Evolutionary conservation across 2,113 vertebrate species (phyloP).

Genomic region (Oryzias curvinotus): DNA sequence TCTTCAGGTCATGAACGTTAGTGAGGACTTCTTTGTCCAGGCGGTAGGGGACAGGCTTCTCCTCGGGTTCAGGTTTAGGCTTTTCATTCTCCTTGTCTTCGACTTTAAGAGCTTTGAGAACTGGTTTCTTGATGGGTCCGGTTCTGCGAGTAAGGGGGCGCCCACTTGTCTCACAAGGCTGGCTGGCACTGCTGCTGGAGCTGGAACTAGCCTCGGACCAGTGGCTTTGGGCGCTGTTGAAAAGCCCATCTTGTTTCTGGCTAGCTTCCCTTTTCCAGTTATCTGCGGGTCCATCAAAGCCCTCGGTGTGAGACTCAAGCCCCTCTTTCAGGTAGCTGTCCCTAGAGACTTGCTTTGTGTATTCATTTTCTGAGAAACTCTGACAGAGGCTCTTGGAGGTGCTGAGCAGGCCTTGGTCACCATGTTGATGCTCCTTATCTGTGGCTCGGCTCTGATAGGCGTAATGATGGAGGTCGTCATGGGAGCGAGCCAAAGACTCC

Average conservation of each 20-base stretch:
- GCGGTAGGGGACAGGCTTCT: slow-evolving; percentile 72
- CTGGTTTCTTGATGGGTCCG: slow-evolving; percentile 95
- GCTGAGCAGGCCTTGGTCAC: slow-evolving; percentile 74
- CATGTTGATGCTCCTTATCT: slow-evolving; percentile 71
- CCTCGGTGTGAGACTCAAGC: slow-evolving; percentile 59
- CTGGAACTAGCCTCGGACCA: slow-evolving; percentile 82
- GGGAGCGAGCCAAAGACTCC: slow-evolving; percentile 72
- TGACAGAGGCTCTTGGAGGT: slow-evolving; percentile 74
- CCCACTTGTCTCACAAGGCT: slow-evolving; percentile 82
- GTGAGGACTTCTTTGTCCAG: slow-evolving; percentile 80
- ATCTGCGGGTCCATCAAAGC: slow-evolving; percentile 76
- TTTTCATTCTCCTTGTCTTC: slow-evolving; percentile 96
- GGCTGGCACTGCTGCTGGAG: slow-evolving; percentile 67
- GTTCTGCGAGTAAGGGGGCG: slow-evolving; percentile 84
- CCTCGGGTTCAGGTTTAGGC: slow-evolving; percentile 87
- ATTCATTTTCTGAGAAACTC: slow-evolving; percentile 74
- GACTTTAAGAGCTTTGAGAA: slow-evolving; percentile 96
- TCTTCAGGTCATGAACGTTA: slow-evolving; percentile 79
- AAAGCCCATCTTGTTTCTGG: slow-evolving; percentile 70
- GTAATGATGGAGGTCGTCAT: slow-evolving; percentile 64
- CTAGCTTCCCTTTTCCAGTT: slow-evolving; percentile 86
- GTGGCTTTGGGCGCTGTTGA: slow-evolving; percentile 66
- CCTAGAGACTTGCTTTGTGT: slow-evolving; percentile 79
- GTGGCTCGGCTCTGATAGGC: slow-evolving; percentile 79
- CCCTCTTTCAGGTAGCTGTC: slow-evolving; percentile 77